Evolutionary conservation across 2,113 vertebrate genomes (phyloP), one percentile per base, ranked within the genome.

Genomic region (Macquaria ambigua): DNA sequence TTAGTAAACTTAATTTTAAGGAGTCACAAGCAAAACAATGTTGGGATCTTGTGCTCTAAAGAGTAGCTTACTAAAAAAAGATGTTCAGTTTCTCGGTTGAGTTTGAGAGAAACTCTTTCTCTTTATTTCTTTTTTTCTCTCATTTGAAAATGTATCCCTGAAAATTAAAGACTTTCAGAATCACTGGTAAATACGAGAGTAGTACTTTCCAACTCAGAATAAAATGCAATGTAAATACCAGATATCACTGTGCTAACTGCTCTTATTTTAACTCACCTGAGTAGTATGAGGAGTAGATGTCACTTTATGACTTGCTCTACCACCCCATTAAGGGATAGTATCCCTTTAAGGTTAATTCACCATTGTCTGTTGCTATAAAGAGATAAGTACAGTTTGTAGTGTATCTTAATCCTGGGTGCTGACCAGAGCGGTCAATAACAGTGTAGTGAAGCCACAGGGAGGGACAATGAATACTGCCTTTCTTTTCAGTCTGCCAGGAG

Each of bases 401-500:
- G 80, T 31, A 34, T 87, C 77, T 86, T 82, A 79, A 85, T 78
- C 79, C 79, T 59, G 77, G 82, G 71, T 59, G 83, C 81, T 75
- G 85, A 80, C 79, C 50, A 68, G 56, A 43, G 82, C 63, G 81
- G 75, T 90, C 74, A 85, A 84, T 84, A 82, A 90, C 73, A 82
- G 75, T 50, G 79, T 58, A 74, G 81, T 61, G 76, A 48, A 71
- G 73, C 86, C 66, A 62, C 84, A 62, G 79, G 61, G 84, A 28
- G 52, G 82, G 81, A 90, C 89, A 83, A 84, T 87, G 81, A 89
- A 91, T 77, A 83, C 78, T 70, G 90, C 61, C 84, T 86, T 84
- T 89, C 89, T 91, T 84, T 41, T 72, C 73, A 41, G 62, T 39
- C 79, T 69, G 87, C 78, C 14, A 50, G 67, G 85, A 90, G 84